phyloP scores from a whole-genome alignment of 2,888 invertebrate genomes.

The Aspidiotus rigidus region DNA sequence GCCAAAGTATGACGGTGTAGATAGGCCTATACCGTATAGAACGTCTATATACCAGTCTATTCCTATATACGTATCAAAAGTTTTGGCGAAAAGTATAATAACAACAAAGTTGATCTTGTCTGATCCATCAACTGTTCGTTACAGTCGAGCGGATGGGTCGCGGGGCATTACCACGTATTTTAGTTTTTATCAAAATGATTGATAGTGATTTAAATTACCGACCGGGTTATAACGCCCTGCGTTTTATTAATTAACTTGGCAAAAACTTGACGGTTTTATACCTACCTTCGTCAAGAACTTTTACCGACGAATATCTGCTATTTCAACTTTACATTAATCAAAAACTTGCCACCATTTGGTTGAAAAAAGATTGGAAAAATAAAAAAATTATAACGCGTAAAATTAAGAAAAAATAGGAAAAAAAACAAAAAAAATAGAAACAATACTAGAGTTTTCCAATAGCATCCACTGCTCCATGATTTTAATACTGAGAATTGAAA shows the following conservation, averaged over 20 bases:
- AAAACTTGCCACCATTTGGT: conserved; percentile 5
- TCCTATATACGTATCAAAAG: conserved; percentile 27
- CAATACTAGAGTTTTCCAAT: too few species aligned
- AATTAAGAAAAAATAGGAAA: too few species aligned
- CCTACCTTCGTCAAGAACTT: conserved; percentile 32
- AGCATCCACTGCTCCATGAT: too few species aligned
- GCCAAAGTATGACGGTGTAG: too few species aligned
- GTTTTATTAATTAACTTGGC: conserved; percentile 32
- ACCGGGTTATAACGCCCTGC: conserved; percentile 19
- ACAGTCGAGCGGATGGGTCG: conserved; percentile 29
- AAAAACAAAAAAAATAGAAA: too few species aligned
- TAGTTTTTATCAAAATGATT: conserved; percentile 32
- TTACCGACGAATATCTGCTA: conserved; percentile 27
- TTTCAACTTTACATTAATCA: conserved; percentile 30
- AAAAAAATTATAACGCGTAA: too few species aligned
- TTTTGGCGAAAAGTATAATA: conserved; percentile 29
- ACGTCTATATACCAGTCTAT: not conserved
- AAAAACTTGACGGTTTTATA: conserved; percentile 31
- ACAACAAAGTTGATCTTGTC: conserved; percentile 31
- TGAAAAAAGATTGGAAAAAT: too few species aligned
- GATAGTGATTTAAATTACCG: conserved; percentile 32
- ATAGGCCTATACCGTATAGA: too few species aligned
- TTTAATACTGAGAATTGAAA: too few species aligned
- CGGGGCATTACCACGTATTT: conserved; percentile 26
- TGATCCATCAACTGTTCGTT: conserved; percentile 32